Percentiles rank a stretch among this genome's conserved stretches.
These are phyloP conservation scores for Chorisops tibialis DNA, from an alignment of 2,888 invertebrate species.

Conservation along the genomic window DNA sequence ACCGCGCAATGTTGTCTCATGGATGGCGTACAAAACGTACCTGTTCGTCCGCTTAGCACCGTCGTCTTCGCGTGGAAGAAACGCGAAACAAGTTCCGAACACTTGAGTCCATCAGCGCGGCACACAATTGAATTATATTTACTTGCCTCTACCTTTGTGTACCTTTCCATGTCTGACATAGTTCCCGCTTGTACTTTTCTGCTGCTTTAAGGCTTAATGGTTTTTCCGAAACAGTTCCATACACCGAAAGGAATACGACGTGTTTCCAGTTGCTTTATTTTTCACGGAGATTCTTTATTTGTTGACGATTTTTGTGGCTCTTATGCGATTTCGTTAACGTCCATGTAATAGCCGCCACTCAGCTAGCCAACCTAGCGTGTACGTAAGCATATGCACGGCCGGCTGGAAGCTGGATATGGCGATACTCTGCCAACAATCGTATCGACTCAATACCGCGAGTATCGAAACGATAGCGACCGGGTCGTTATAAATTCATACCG, in stretches of 20 bases:
- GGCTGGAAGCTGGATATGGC: no score
- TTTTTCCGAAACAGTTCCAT: background rate
- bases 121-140: conserved; percentile 30
- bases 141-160: conserved; percentile 28
- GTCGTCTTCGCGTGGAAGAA: background rate
- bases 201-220: background rate
- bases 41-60: no score
- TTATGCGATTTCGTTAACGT: no score
- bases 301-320: no score
- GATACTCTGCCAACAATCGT: no score
- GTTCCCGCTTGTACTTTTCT: conserved; percentile 20
- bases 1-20: background rate
- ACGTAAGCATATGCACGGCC: no score
- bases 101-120: conserved; percentile 21
- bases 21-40: background rate
- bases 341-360: no score
- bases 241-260: no score
- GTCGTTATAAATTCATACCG: conserved; percentile 40
- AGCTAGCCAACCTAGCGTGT: no score
- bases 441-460: background rate
- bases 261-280: no score
- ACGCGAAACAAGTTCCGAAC: conserved; percentile 13
- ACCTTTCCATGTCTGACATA: conserved; percentile 29
- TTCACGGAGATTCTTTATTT: no score
- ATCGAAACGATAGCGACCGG: conserved; percentile 32